phyloP scores from a whole-genome alignment of 2,888 invertebrate genomes.

The Horisme vitalbata region DNA sequence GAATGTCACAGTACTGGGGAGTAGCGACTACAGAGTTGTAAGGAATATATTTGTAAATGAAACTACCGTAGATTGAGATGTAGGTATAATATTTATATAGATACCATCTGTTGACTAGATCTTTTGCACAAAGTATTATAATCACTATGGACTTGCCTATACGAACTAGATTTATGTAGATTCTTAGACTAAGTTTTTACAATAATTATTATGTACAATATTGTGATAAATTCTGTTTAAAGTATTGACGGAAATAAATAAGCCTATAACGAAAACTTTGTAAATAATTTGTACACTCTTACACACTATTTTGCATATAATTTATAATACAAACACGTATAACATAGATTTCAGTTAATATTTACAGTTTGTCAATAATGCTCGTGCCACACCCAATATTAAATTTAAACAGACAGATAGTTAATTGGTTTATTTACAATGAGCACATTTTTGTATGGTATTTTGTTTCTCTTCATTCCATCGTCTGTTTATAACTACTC shows the following conservation, averaged over 20 bases:
- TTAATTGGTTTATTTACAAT: slow-evolving; percentile 11
- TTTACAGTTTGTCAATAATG: slow-evolving; percentile 15
- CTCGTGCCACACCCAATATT: slow-evolving; percentile 16
- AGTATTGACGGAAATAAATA: slow-evolving; percentile 49
- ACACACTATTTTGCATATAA: slow-evolving; percentile 16
- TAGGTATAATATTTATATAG: slow-evolving; percentile 64
- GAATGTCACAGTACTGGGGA: slow-evolving; percentile 96
- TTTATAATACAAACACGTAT: slow-evolving; percentile 11
- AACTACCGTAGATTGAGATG: slow-evolving; percentile 63
- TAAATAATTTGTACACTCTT: slow-evolving; percentile 25
- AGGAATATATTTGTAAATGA: slow-evolving; percentile 63
- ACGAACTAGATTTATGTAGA: slow-evolving; percentile 44
- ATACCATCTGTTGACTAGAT: slow-evolving; percentile 79
- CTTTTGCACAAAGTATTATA: slow-evolving; percentile 77
- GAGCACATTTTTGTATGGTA: background rate
- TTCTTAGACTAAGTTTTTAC: slow-evolving; percentile 30
- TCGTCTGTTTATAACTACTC: too few relatives aligned
- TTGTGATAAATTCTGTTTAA: slow-evolving; percentile 57
- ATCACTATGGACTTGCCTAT: slow-evolving; percentile 72
- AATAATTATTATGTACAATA: slow-evolving; percentile 57
- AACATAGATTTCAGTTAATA: slow-evolving; percentile 8
- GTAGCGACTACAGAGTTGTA: slow-evolving; percentile 93
- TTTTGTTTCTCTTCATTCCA: too few relatives aligned
- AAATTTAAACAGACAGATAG: background rate
- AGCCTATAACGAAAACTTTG: slow-evolving; percentile 38